Base-by-base conservation (phyloP, 2,113 vertebrate genomes). In the Chaetorhynchus papuensis region DNA sequence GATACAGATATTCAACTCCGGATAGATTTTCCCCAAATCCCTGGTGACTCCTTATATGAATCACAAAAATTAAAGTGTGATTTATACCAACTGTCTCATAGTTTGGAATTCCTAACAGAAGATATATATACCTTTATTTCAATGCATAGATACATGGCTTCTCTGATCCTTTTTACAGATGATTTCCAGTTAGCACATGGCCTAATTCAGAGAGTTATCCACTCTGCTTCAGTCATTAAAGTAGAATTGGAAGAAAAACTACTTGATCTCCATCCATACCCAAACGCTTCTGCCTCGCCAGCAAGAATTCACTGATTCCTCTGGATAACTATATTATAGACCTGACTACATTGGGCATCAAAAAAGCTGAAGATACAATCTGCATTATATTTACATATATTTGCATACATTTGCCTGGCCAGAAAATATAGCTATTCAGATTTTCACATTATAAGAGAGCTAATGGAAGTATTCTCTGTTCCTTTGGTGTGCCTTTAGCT, bases 281-380 rank as follows among this genome's bases (percentile, higher is more conserved):
- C 74, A 93, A 87, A 95, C 0, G 24, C 56, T 95, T 94, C 83
- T 96, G 94, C 92, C 83, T 94, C 3, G 59, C 92, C 93, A 96
- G 85, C 91, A 96, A 97, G 90, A 96, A 96, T 95, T 93, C 90
- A 92, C 81, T 93, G 96, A 97, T 96, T 96, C 83, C 77, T 96
- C 92, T 92, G 83, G 95, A 96, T 97, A 97, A 94, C 94, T 83
- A 1, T 86, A 94, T 94, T 93, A 93, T 52, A 94, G 91, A 96
- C 94, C 80, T 94, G 94, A 94, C 91, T 92, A 92, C 87, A 91
- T 0, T 86, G 93, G 95, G 95, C 95, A 96, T 97, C 95, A 95
- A 95, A 97, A 97, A 96, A 91, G 81, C 82, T 96, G 81, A 86
- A 96, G 97, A 97, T 97, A 96, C 45, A 79, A 97, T 96, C 96